Base-by-base conservation (phyloP, 1,140 invertebrate genomes). In the Drosophila arizonae region DNA sequence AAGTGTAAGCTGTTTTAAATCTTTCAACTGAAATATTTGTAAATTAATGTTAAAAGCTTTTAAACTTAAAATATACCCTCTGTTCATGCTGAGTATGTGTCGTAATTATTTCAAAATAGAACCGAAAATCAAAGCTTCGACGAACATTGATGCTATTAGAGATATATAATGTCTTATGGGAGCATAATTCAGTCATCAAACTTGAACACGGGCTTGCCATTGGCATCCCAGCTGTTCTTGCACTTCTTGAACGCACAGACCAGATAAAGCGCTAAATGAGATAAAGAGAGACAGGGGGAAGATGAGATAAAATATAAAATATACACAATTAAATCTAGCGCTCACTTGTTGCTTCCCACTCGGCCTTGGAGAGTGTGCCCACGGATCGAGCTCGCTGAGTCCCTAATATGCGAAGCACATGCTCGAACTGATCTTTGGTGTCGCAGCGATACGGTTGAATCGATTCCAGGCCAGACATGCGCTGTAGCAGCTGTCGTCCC, bases 331-430 rank as follows among this genome's bases (percentile, higher is more conserved):
- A 2, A 4, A 6, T 10, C 10, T 1, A 11, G 0, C 65, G 93
- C 92, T 96, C 93, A 97, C 97, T 96, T 68, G 95, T 94, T 61
- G 96, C 97, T 93, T 99, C 97, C 98, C 98, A 99, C 92, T 99
- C 98, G 15, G 95, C 94, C 81, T 95, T 94, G 10, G 97, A 97
- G 62, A 99, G 93, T 13, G 98, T 99, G 17, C 96, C 96, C 69
- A 96, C 91, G 63, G 91, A 93, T 90, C 90, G 90, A 85, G 84
- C 81, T 91, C 67, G 87, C 64, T 67, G 79, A 2, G 62, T 28
- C 15, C 69, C 75, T 43, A 58, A 90, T 54, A 90, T 80, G 68
- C 94, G 91, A 54, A 94, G 92, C 9, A 95, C 95, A 93, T 97
- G 95, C 51, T 93, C 90, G 93, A 97, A 98, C 82, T 98, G 96